These are phyloP conservation scores for Heterochromis multidens DNA, from an alignment of 2,113 vertebrate species.

Conservation along the genomic window DNA sequence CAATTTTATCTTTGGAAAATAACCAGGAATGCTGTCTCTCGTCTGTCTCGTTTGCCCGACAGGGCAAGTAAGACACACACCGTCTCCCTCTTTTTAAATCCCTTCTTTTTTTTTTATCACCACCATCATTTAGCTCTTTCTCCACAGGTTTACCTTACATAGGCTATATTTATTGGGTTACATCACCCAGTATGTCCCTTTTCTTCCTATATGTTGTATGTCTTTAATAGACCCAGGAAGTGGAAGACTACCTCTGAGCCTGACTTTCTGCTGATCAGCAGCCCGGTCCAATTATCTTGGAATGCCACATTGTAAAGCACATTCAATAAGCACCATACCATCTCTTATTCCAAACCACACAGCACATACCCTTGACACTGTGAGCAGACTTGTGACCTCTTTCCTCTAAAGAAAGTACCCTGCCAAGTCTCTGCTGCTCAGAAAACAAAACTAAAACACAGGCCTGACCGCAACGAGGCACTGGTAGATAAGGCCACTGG, in stretches of 20 bases:
- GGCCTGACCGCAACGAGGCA: background rate
- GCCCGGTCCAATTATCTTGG: conserved; percentile 53
- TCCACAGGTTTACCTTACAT: background rate
- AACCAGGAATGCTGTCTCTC: conserved; percentile 51
- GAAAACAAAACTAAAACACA: conserved; percentile 15
- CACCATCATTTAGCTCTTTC: background rate
- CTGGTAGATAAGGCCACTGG: background rate
- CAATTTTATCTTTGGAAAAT: conserved; percentile 62
- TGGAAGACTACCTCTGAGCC: background rate
- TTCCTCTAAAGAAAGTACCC: conserved; percentile 30
- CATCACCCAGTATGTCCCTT: conserved; percentile 6
- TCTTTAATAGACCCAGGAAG: background rate
- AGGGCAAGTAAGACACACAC: background rate
- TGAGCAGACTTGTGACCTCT: conserved; percentile 26
- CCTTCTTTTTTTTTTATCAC: background rate
- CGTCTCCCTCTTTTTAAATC: background rate
- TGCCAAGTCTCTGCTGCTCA: background rate
- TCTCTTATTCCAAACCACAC: conserved; percentile 17
- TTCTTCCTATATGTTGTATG: background rate
- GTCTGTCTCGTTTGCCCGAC: conserved; percentile 17
- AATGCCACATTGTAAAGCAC: conserved; percentile 49
- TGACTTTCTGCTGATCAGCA: conserved; percentile 50
- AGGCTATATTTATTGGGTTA: background rate
- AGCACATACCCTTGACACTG: conserved; percentile 16
- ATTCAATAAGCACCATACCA: conserved; percentile 35